Evolutionary conservation across 2,888 invertebrate genomes (phyloP), one percentile per base, ranked within the genome.

Genomic region (Drepana falcataria): DNA sequence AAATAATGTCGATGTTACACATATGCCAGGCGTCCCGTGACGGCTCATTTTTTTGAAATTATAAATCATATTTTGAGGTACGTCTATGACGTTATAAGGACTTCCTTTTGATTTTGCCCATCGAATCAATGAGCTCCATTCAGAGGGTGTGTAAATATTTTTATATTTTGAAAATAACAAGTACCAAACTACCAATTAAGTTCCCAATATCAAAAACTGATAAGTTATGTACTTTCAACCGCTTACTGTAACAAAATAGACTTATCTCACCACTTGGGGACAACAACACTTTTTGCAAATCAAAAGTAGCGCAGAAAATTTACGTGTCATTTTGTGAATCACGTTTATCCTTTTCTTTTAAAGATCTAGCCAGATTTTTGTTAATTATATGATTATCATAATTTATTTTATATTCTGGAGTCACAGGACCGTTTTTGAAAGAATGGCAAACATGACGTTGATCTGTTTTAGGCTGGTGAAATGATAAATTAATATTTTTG

Each of bases 401-500:
- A 37, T 37, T 37, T 37, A 37, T 37, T 37, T 37, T 37, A 37
- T 37, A 37, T 41, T 41, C 41, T 7, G 41, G 41, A 4, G 41
- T 41, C 7, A 41, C 7, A 7, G 6, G 41, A 41, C 41, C 7
- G 41, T 41, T 4, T 41, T 41, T 41, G 7, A 7, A 41, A 41
- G 41, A 41, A 37, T 55, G 55, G 21, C 51, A 55, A 35, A 34
- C 34, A 34, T 55, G 21, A 52, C 55, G 52, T 21, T 51, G n/a
- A 40, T 55, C 55, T 40, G 53, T 56, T 53, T 53, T 56, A 4
- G 40, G 48, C 7, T 35, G 44, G 44, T 52, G 49, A 57, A 57
- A 54, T 54, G 49, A 52, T 35, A 57, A 21, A 57, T 57, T 54
- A 37, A 57, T 47, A 40, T 57, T 54, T 57, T 57, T 57, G 49